phyloP scores from a whole-genome alignment of 2,888 invertebrate species.

The Poecilus cupreus region DNA sequence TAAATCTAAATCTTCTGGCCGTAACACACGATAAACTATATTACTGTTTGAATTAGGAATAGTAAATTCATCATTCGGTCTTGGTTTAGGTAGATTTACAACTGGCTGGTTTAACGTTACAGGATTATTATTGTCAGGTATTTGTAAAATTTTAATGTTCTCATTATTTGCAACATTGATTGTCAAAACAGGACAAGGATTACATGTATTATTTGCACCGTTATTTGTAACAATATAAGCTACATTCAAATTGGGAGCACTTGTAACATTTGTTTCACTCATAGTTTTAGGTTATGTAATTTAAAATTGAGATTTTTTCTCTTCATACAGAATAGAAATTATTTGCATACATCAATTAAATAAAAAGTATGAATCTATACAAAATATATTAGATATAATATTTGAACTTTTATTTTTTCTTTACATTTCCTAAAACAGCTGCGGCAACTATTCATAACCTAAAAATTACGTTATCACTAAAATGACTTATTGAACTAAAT shows the following conservation, averaged over 20 bases:
- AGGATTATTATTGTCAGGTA: constrained; percentile 27
- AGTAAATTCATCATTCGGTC: background rate
- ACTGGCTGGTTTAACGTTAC: constrained; percentile 1
- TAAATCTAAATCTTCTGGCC: constrained; percentile 68
- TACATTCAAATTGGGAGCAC: background rate
- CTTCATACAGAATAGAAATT: background rate
- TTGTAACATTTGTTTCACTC: constrained; percentile 20
- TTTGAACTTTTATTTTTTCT: no score
- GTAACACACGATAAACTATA: constrained; percentile 68
- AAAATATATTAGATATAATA: background rate
- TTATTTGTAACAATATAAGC: background rate
- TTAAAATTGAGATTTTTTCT: background rate
- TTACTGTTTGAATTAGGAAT: background rate
- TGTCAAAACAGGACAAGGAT: constrained; percentile 12
- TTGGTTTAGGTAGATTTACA: background rate
- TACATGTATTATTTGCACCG: background rate
- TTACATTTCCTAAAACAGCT: no score
- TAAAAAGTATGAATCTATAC: background rate
- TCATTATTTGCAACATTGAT: constrained; percentile 5
- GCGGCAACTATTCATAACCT: no score
- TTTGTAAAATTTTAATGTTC: background rate
- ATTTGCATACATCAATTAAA: no score
- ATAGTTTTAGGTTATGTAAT: constrained; percentile 12
- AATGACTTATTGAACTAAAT: no score
- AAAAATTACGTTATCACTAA: no score